Base-by-base conservation (phyloP, 2,113 vertebrate species). In the Ictalurus punctatus region DNA sequence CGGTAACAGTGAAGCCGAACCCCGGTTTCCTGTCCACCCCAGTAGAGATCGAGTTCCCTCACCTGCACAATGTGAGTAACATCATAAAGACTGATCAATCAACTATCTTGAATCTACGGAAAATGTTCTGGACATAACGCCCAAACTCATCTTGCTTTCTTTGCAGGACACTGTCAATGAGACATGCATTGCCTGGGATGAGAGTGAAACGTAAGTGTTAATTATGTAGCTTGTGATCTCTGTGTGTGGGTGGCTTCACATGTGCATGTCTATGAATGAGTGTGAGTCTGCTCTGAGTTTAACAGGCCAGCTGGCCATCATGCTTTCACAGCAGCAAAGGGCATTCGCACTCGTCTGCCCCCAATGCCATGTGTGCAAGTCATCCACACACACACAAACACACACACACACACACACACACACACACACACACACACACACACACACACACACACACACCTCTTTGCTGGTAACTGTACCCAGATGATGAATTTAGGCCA, bases 101-200 rank as follows among this genome's bases (percentile, higher is more conserved):
- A 8, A 23, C 69, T 6, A 16, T 7, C 0, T 13, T 23, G 5
- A 6, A 56, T 76, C 25, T 86, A 9, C 10, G 63, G 6, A 23
- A 34, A 73, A 30, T 23, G 21, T 71, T 67, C 40, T 10, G 58
- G 63, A 9, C n/a, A 3, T 86, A 30, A 88, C 52, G 84, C 90
- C 86, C 71, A 78, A 69, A 69, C 44, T 92, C 91, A 87, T 86
- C 92, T 93, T 92, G 84, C 52, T 89, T 92, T 90, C 90, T 59
- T 88, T 88, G 69, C 94, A 99, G 98, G 98, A 96, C 89, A 99
- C 98, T 54, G 96, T 97, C 93, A 99, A 99, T 93, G 98, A 99
- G 95, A 99, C 98, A 19, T 99, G 98, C 92, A 98, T 99, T 90
- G 95, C 98, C 52, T 99, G 98, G 98, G 98, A 99, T 0, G 97